A percentile compares a stretch with the other conserved stretches of the same genome.
Conservation (phyloP, 2,797 vertebrate species). For the Adelosebastes latens region DNA sequence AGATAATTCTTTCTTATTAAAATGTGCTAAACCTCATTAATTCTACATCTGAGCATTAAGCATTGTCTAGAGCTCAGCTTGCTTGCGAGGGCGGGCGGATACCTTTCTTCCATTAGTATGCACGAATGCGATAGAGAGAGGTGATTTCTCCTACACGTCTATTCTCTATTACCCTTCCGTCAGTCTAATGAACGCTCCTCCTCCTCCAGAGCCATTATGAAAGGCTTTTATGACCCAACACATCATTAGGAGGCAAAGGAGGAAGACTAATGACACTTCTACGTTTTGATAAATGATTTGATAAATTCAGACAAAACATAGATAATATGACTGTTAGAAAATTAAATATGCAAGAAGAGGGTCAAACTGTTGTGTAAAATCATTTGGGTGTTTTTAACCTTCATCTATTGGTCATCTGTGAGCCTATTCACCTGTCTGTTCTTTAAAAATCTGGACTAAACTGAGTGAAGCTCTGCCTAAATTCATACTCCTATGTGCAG, state of each 20-base stretch:
- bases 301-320: slow-evolving; percentile 19
- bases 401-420: no score
- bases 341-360: not conserved
- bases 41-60: slow-evolving; percentile 67
- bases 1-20: slow-evolving; percentile 60
- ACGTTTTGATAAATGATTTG: slow-evolving; percentile 46
- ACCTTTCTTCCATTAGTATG: slow-evolving; percentile 41
- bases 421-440: not conserved
- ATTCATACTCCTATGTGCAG: no score
- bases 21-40: slow-evolving; percentile 73
- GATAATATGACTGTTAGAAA: not conserved
- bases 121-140: slow-evolving; percentile 9
- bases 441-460: not conserved
- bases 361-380: not conserved
- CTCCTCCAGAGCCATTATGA: slow-evolving; percentile 62
- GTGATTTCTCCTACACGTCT: slow-evolving; percentile 53
- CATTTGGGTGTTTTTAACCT: no score
- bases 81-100: slow-evolving; percentile 30
- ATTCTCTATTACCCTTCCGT: slow-evolving; percentile 52
- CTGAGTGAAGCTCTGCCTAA: not conserved
- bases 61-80: slow-evolving; percentile 41
- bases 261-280: slow-evolving; percentile 36
- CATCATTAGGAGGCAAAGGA: slow-evolving; percentile 51
- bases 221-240: slow-evolving; percentile 50
- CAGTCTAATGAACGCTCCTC: slow-evolving; percentile 65